Base-by-base conservation (phyloP, 2,113 vertebrate species). In the Castor canadensis region DNA sequence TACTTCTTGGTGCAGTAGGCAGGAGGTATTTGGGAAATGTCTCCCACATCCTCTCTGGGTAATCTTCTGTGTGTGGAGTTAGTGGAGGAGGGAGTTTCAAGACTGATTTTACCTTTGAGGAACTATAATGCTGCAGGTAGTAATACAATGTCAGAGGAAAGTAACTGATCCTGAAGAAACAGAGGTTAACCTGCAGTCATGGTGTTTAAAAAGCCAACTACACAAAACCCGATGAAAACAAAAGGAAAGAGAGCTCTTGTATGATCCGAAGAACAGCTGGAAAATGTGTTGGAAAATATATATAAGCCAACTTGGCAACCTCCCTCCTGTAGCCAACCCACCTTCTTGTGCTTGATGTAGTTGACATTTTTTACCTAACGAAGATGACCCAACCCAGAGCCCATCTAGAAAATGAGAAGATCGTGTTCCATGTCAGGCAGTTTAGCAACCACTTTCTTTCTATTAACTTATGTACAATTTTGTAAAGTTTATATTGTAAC, bases 141-240 rank as follows among this genome's bases (percentile, higher is more conserved):
- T 80, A 38, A 47, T 2, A 54, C 12, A 2, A 15, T n/a, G 26
- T 26, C 20, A 69, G 15, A 83, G 9, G 11, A 38, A 85, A 47
- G 32, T 30, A 3, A 0, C 2, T 10, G 58, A 91, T 92, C 35
- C 47, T 76, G 6, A 15, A 76, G 26, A 0, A 40, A 22, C 24
- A 73, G 16, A 26, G 26, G 24, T 26, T 82, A 76, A 88, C 80
- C 35, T 64, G 12, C 9, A 69, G 30, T 1, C 38, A 67, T 0
- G 0, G 0, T 69, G 66, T 49, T 89, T 79, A 35, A 73, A 47
- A 75, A 40, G 9, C 28, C 87, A 35, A 66, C 38, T 38, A 45
- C n/a, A 28, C 6, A 87, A 82, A 89, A 72, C 30, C 17, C 54
- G 28, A 4, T 58, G 58, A 72, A 96, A 88, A 81, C 19, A 82